Evolutionary conservation across 1,140 invertebrate species (phyloP).

Genomic region (Bactericera cockerelli): DNA sequence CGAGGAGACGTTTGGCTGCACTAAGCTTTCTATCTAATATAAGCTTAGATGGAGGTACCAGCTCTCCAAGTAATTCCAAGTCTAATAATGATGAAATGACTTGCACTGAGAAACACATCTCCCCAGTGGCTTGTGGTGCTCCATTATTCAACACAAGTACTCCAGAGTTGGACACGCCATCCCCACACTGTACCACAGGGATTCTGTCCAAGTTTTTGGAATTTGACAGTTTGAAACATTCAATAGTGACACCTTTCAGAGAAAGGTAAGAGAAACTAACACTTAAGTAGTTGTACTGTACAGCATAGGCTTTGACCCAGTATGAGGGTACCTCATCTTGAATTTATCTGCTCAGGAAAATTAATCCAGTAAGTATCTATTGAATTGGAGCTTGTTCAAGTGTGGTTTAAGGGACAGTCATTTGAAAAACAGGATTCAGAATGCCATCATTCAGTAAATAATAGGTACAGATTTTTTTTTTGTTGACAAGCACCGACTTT

Average conservation of each 20-base stretch:
- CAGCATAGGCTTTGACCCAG: neutral
- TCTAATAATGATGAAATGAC: constrained; percentile 7
- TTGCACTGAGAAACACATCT: neutral
- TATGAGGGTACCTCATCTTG: too few relatives aligned
- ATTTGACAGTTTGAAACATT: constrained; percentile 8
- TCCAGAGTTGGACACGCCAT: constrained; percentile 23
- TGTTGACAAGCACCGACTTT: too few relatives aligned
- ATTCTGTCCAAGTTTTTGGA: constrained; percentile 15
- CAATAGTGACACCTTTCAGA: constrained; percentile 15
- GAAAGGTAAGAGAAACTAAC: constrained; percentile 21
- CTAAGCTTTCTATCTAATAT: constrained; percentile 87
- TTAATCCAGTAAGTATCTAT: too few relatives aligned
- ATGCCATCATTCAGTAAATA: too few relatives aligned
- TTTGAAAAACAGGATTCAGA: too few relatives aligned
- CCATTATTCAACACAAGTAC: constrained; percentile 15
- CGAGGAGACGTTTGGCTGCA: constrained; percentile 59
- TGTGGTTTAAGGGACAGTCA: too few relatives aligned
- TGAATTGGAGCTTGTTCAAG: too few relatives aligned
- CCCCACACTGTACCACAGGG: constrained; percentile 18
- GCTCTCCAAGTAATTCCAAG: constrained; percentile 51
- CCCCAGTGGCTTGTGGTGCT: constrained; percentile 10
- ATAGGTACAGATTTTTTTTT: too few relatives aligned
- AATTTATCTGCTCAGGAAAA: too few relatives aligned
- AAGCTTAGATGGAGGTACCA: constrained; percentile 78
- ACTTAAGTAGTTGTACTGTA: neutral